These are phyloP conservation scores for Dasyornis broadbenti DNA, from an alignment of 2,113 vertebrate species.

Conservation along the genomic window DNA sequence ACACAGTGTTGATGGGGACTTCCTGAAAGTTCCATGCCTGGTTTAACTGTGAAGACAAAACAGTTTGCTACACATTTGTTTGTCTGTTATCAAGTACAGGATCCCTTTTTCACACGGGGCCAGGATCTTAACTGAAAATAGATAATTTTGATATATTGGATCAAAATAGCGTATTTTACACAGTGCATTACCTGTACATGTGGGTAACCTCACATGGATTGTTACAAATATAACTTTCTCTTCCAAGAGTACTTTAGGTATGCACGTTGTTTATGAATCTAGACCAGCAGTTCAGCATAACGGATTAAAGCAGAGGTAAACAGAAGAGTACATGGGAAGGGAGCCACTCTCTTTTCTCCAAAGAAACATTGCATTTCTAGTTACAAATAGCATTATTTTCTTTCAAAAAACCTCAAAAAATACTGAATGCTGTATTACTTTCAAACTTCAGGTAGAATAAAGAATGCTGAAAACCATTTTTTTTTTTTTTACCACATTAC, in stretches of 20 bases:
- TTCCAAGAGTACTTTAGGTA: neutral
- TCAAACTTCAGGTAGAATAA: neutral
- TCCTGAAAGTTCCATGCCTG: neutral
- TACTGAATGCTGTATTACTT: neutral
- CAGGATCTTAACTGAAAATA: neutral
- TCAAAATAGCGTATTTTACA: neutral
- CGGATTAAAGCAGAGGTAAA: neutral
- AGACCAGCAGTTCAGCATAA: neutral
- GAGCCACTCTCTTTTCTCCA: neutral
- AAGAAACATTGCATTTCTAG: neutral
- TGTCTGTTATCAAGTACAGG: neutral
- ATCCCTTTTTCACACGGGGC: neutral
- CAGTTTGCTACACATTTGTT: neutral
- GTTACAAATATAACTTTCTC: neutral
- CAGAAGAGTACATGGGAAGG: neutral
- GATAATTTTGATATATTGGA: neutral
- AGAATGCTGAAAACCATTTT: neutral
- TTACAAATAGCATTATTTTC: neutral
- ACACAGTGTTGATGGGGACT: neutral
- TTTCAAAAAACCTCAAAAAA: neutral
- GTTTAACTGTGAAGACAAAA: neutral
- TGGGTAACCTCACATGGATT: neutral
- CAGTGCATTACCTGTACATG: neutral
- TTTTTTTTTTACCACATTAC: neutral
- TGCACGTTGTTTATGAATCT: neutral